These are phyloP conservation scores for Furcula furcula DNA, from an alignment of 2,888 invertebrate species.

Conservation along the genomic window DNA sequence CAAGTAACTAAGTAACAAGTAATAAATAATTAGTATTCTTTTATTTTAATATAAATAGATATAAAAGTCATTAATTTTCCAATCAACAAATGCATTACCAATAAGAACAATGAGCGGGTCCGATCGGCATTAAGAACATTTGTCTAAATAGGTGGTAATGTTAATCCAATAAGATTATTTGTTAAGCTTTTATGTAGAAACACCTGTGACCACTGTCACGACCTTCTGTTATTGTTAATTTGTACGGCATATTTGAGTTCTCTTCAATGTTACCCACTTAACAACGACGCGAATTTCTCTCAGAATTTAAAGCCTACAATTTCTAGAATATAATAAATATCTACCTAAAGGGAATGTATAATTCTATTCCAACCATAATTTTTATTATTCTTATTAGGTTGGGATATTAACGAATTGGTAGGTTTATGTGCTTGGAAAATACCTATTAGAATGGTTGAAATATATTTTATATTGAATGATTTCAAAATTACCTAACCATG, in stretches of 20 bases:
- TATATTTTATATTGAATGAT: too few relatives aligned
- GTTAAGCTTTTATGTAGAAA: constrained; percentile 29
- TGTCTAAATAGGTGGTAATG: constrained; percentile 29
- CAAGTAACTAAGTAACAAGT: too few relatives aligned
- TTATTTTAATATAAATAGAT: background rate
- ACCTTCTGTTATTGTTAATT: constrained; percentile 43
- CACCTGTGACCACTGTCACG: constrained; percentile 48
- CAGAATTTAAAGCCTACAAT: too few relatives aligned
- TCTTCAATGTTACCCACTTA: background rate
- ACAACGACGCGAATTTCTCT: background rate
- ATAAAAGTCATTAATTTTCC: constrained; percentile 6
- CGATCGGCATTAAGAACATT: constrained; percentile 17
- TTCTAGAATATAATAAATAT: too few relatives aligned
- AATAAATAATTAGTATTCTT: background rate
- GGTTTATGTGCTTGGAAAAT: too few relatives aligned
- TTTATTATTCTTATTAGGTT: too few relatives aligned
- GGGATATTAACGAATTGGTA: too few relatives aligned
- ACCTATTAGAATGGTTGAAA: too few relatives aligned
- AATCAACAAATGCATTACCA: constrained; percentile 7
- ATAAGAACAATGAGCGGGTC: constrained; percentile 11
- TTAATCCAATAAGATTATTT: constrained; percentile 44
- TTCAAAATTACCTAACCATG: too few relatives aligned
- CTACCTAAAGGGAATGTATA: too few relatives aligned
- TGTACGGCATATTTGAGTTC: constrained; percentile 29
- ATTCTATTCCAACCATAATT: too few relatives aligned